Base-by-base conservation (phyloP, 2,888 invertebrate species). In the Mechanitis mazaeus region DNA sequence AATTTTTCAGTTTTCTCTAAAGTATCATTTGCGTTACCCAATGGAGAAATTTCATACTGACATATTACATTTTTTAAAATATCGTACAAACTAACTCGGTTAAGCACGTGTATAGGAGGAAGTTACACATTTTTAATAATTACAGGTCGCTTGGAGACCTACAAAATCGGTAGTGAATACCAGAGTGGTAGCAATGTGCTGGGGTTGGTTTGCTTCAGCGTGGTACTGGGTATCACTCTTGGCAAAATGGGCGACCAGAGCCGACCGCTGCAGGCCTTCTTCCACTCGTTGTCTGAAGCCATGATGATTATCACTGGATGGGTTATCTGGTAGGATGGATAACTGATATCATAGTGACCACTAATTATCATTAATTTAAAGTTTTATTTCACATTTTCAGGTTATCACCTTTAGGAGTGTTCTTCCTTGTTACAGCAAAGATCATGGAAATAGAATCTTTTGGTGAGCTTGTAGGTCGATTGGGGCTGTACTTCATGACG, bases 241-340 rank as follows among this genome's bases (percentile, higher is more conserved):
- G 96, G 97, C 31, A 94, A 95, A 76, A 95, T 98, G 94, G 95
- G 95, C 0, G 93, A 94, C 31, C 91, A 93, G 75, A 97, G 97
- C 54, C 93, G 94, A 71, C 94, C 97, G 3, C 83, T 99, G 67
- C 92, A 96, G 66, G 92, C 94, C 65, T 96, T 98, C 85, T 98
- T 98, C 86, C 93, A 94, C 64, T 91, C 95, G 0, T 85, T 98
- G 12, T 96, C 97, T 28, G 97, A 98, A 76, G 96, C 97, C 35
- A 97, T 97, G 94, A 98, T 99, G 98, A 94, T 95, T 62, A 97
- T 99, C 68, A 98, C 99, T 64, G 94, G 95, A 64, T 96, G 97
- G 94, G 97, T 98, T 69, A 98, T 99, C 81, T 98, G 98, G 97
- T 97, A 82, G 91, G 86, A 31, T 20, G 20, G 7, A 2, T 1